Conservation (phyloP, 1,140 invertebrate species). For the Drosophila melanogaster region DNA sequence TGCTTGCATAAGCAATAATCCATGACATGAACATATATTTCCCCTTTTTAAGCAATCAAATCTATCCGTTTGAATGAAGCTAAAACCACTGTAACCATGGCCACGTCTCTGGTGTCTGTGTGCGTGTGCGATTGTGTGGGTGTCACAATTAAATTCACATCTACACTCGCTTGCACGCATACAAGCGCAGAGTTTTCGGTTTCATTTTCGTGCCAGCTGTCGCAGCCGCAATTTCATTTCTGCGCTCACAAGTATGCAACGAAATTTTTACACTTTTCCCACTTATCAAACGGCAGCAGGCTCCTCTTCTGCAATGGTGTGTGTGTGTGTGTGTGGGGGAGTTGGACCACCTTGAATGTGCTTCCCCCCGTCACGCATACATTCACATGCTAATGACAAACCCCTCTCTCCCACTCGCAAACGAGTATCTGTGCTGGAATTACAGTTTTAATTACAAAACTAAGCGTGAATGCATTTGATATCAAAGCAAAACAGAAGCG, state of each 20-base stretch:
- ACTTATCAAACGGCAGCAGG: slow-evolving; percentile 64
- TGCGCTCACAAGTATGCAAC: slow-evolving; percentile 71
- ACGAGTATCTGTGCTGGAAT: slow-evolving; percentile 33
- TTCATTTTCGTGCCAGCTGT: slow-evolving; percentile 46
- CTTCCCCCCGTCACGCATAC: slow-evolving; percentile 60
- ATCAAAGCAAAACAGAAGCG: slow-evolving; percentile 64
- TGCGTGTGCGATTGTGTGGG: slow-evolving; percentile 15
- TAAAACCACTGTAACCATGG: slow-evolving; percentile 3
- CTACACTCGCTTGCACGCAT: slow-evolving; percentile 34
- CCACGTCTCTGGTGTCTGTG: background rate
- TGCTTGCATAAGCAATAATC: background rate
- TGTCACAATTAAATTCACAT: slow-evolving; percentile 74
- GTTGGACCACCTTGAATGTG: slow-evolving; percentile 55
- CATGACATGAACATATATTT: background rate
- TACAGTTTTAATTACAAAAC: slow-evolving; percentile 80
- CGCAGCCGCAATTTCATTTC: slow-evolving; percentile 57
- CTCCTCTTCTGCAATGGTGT: slow-evolving; percentile 17
- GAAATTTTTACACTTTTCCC: slow-evolving; percentile 61
- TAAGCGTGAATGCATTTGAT: slow-evolving; percentile 80
- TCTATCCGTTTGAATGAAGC: too few relatives aligned
- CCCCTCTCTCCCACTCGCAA: background rate
- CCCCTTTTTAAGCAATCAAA: too few relatives aligned
- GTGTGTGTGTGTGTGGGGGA: slow-evolving; percentile 11
- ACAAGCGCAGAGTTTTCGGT: slow-evolving; percentile 6
- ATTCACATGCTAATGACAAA: slow-evolving; percentile 74